phyloP scores from a whole-genome alignment of 2,888 invertebrate species.

The Lithosia quadra region DNA sequence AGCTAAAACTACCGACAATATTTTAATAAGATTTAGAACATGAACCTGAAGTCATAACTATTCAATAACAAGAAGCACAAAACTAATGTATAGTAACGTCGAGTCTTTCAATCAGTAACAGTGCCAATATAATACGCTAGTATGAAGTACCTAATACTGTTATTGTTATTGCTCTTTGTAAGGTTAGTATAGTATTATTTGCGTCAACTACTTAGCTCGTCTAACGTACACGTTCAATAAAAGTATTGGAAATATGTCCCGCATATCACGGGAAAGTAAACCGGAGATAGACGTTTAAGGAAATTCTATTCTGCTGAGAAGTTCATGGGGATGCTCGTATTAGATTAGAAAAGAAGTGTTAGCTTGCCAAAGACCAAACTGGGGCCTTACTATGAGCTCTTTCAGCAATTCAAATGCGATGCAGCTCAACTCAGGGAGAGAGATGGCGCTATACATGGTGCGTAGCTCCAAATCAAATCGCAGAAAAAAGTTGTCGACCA shows the following conservation, averaged over 20 bases:
- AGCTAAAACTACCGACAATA: too few species aligned
- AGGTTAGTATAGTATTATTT: constrained; percentile 42
- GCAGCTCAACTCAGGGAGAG: too few species aligned
- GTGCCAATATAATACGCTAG: background rate
- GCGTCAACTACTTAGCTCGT: constrained; percentile 37
- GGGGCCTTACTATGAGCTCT: too few species aligned
- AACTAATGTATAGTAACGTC: constrained; percentile 11
- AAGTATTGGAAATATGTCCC: constrained; percentile 21
- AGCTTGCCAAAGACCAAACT: too few species aligned
- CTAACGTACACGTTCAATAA: constrained; percentile 3
- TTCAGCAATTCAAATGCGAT: too few species aligned
- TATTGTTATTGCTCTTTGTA: background rate
- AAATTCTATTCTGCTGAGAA: too few species aligned
- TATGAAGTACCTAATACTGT: constrained; percentile 7
- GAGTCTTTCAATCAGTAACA: constrained; percentile 29
- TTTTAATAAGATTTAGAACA: too few species aligned
- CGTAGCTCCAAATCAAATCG: too few species aligned
- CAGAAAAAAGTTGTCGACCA: too few species aligned
- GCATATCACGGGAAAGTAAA: constrained; percentile 1
- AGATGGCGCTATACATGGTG: too few species aligned
- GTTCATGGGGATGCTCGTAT: background rate
- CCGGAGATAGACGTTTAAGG: background rate
- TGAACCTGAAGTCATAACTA: background rate
- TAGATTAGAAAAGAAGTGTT: too few species aligned
- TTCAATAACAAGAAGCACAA: background rate